Base-by-base conservation (phyloP, 2,113 vertebrate species). In the Amblyornis subalaris region DNA sequence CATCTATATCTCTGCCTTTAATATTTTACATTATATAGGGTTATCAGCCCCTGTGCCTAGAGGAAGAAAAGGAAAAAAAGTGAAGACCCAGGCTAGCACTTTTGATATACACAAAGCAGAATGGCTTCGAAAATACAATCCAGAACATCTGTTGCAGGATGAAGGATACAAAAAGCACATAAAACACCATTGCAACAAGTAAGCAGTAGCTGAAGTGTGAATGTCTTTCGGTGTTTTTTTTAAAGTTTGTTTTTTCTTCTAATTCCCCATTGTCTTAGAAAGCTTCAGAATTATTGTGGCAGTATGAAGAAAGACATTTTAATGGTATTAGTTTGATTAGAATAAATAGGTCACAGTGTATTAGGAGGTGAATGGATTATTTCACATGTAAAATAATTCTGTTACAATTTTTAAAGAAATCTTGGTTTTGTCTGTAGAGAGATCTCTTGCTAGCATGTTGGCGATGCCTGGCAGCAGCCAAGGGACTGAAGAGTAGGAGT, bases 161-260 rank as follows among this genome's bases (percentile, higher is more conserved):
- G 99, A 99, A 75, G 99, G 99, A 67, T 99, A 99, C 97, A 99
- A 99, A 97, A 99, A 99, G 88, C 99, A 99, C 94, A 98, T 99
- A 94, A 99, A 99, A 93, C 99, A 99, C 88, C 99, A 99, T 87
- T 99, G 99, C 96, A 99, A 99, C 98, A 99, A 99, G 99, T 99
- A 98, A 91, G 99, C 91, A 66, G 47, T 72, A 72, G 57, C 73
- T 60, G 14, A 94, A 95, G 28, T 28, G 12, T 53, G 29, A 31
- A 67, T 48, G 31, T 69, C 45, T 86, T 84, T 62, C 1, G 1
- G 0, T 44, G 9, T 0, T 19, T 31, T 53, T 40, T 73, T n/a
- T 19, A 8, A 60, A 77, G 40, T 29, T 80, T 36, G 7, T 31
- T 50, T 60, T 75, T 79, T 47, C 22, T 85, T 84, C 26, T 51